A percentile compares a stretch with the other conserved stretches of the same genome.
phyloP scores from a whole-genome alignment of 2,888 invertebrate genomes.

The Stenurella melanura region DNA sequence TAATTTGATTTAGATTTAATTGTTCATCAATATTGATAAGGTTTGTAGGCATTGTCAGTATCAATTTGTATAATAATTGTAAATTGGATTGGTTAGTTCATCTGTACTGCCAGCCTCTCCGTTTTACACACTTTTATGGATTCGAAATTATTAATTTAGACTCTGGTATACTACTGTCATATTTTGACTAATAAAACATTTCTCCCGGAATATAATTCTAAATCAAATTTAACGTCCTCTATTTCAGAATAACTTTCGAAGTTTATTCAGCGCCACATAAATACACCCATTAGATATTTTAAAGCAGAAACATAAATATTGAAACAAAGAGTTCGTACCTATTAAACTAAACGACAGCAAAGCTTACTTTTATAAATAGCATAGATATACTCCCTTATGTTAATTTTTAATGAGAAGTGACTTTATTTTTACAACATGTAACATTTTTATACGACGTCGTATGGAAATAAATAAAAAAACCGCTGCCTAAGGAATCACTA shows the following conservation, averaged over 20 bases:
- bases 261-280: slow-evolving; percentile 23
- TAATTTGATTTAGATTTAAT: too few relatives aligned
- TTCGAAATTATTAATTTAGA: too few relatives aligned
- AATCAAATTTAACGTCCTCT: slow-evolving; percentile 17
- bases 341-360: neutral
- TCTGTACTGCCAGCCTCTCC: too few relatives aligned
- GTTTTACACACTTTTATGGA: too few relatives aligned
- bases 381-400: neutral
- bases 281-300: slow-evolving; percentile 27
- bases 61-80: too few relatives aligned
- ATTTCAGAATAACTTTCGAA: slow-evolving; percentile 10
- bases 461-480: neutral
- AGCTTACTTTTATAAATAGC: neutral
- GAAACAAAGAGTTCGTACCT: neutral
- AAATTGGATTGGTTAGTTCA: too few relatives aligned
- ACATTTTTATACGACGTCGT: neutral
- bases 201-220: slow-evolving; percentile 4
- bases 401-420: neutral
- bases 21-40: too few relatives aligned
- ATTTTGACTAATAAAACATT: neutral
- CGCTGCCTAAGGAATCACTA: too few relatives aligned
- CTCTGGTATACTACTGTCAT: too few relatives aligned
- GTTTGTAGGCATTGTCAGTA: too few relatives aligned
- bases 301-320: slow-evolving; percentile 14
- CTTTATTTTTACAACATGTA: neutral